Base-by-base conservation (phyloP, 2,888 invertebrate species). In the Arctia plantaginis region DNA sequence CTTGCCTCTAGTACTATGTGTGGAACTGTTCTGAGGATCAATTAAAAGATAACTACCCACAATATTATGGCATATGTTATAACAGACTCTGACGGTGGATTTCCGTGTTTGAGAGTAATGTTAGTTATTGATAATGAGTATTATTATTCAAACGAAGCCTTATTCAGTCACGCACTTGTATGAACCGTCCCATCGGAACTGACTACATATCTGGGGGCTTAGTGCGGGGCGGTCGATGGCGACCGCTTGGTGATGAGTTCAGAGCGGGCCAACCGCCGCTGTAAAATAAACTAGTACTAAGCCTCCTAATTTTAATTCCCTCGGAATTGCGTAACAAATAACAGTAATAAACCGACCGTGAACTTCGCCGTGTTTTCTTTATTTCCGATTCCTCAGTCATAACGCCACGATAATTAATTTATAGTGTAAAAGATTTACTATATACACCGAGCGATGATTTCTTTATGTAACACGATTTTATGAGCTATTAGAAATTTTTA, bases 401-500 rank as follows among this genome's bases (percentile, higher is more conserved):
- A 77, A 80, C 77, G 73, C 77, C 77, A 81, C 74, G 51, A 76
- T 82, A 81, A 87, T 85, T 86, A 84, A 86, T 85, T 82, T 77
- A 79, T 79, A 73, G 77, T 79, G 81, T 77, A 77, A 80, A 81
- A 80, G 79, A 84, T 83, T 84, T 82, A 85, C 83, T 80, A 78
- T 79, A 84, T 85, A 20, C 30, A 80, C 80, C 79, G 80, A 79
- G 76, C 80, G 79, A 79, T 81, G 83, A 83, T 77, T 81, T 82
- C 86, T 89, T 90, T 89, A 89, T 86, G 85, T 87, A 91, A 90
- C 86, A 75, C 79, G 68, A 84, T 87, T 87, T 87, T 83, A 82
- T 83, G 83, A 84, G 76, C 82, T 81, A 84, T 88, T 90, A 89
- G 86, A 88, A 88, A 89, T 89, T 87, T 55, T 87, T 84, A 88